phyloP scores from a whole-genome alignment of 2,888 invertebrate genomes.

The Agrochola circellaris region DNA sequence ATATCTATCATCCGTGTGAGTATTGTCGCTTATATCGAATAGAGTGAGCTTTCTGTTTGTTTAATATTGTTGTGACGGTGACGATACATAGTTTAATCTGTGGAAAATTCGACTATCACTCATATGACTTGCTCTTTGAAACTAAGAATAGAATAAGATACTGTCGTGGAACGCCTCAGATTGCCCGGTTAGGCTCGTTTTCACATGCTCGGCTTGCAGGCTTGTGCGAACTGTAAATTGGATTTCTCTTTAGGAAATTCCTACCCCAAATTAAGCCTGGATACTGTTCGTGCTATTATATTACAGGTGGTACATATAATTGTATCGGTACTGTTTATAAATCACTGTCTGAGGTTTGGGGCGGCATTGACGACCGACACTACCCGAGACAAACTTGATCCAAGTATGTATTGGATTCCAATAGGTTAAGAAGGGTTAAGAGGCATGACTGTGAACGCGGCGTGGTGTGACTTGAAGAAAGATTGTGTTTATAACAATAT shows the following conservation, averaged over 20 bases:
- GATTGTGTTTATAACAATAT: constrained; percentile 3
- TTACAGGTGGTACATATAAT: not conserved
- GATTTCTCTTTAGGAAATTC: not conserved
- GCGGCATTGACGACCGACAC: too few species aligned
- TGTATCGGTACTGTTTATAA: not conserved
- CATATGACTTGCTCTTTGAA: constrained; percentile 46
- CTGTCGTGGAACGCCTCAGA: not conserved
- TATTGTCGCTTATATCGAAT: not conserved
- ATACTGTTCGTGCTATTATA: not conserved
- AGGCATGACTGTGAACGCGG: constrained; percentile 1
- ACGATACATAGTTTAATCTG: constrained; percentile 18
- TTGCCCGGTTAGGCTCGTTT: not conserved
- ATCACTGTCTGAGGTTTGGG: not conserved
- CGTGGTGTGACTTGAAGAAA: constrained; percentile 1
- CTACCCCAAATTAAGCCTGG: not conserved
- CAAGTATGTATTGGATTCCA: not conserved
- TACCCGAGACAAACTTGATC: not conserved
- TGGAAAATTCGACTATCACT: constrained; percentile 43
- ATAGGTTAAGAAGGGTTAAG: not conserved
- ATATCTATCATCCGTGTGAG: not conserved
- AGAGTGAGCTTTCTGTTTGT: constrained; percentile 15
- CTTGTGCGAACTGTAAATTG: not conserved
- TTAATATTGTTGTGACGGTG: not conserved
- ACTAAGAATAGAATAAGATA: constrained; percentile 1
- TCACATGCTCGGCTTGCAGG: not conserved